Conservation (phyloP, 2,888 invertebrate species). For the Linhomoeus sp. region DNA sequence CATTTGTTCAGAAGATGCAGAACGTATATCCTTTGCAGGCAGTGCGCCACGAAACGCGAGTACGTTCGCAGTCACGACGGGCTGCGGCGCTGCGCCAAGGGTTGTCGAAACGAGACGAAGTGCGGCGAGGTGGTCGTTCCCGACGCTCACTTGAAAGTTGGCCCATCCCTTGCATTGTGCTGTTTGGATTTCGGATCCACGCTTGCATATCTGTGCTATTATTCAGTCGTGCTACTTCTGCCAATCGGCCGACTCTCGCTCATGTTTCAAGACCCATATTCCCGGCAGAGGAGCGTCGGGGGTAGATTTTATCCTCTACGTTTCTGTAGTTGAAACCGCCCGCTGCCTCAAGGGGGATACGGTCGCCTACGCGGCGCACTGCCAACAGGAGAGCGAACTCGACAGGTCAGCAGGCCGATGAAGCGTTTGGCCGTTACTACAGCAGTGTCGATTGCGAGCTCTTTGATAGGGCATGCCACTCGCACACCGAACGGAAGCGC, state of each 20-base stretch:
- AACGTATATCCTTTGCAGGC: slow-evolving; percentile 40
- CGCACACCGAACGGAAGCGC: not conserved
- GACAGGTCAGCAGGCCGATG: slow-evolving; percentile 44
- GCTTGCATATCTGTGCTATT: not conserved
- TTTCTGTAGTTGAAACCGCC: slow-evolving; percentile 77
- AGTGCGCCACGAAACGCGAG: slow-evolving; percentile 85
- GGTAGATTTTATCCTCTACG: slow-evolving; percentile 90
- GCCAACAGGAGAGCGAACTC: slow-evolving; percentile 77
- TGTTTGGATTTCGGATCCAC: not conserved
- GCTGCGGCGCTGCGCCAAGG: slow-evolving; percentile 27
- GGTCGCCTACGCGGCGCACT: slow-evolving; percentile 82
- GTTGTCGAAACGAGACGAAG: slow-evolving; percentile 43
- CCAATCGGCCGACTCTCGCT: not conserved
- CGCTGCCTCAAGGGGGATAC: slow-evolving; percentile 79
- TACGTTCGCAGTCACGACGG: slow-evolving; percentile 82
- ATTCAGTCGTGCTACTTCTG: not conserved
- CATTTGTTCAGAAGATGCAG: slow-evolving; percentile 1
- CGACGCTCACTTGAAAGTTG: slow-evolving; percentile 72
- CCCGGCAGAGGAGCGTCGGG: slow-evolving; percentile 7
- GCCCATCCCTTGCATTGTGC: slow-evolving; percentile 47
- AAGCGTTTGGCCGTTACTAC: not conserved
- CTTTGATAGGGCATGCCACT: no score
- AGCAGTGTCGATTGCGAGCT: no score
- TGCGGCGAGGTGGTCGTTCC: slow-evolving; percentile 92
- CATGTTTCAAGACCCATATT: slow-evolving; percentile 2